phyloP scores from a whole-genome alignment of 2,113 vertebrate species.

The Pangasianodon gigas region DNA sequence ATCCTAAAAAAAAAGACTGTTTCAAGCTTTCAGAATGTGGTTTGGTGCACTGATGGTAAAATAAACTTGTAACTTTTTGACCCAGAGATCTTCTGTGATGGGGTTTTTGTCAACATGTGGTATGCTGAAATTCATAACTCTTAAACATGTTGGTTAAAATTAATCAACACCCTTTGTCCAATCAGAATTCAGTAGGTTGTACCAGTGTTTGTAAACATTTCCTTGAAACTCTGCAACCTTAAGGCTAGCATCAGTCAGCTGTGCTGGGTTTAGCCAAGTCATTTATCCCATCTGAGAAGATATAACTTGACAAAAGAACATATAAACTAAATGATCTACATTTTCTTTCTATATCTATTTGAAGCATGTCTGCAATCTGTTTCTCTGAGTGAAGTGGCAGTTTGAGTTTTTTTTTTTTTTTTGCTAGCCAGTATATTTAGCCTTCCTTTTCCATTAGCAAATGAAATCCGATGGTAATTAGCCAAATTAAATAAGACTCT shows the following conservation, averaged over 20 bases:
- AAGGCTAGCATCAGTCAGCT: not conserved
- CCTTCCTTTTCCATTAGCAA: not conserved
- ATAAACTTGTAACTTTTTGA: not conserved
- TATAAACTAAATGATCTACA: not conserved
- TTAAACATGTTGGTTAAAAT: no score
- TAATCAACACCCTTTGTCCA: no score
- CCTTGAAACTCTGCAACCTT: not conserved
- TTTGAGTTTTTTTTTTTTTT: no score
- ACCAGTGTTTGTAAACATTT: not conserved
- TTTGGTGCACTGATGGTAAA: not conserved
- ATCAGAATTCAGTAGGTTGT: not conserved
- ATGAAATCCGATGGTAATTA: not conserved
- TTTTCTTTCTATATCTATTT: not conserved
- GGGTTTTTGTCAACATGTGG: not conserved
- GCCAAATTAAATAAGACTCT: not conserved
- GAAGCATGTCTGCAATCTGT: not conserved
- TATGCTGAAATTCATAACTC: not conserved
- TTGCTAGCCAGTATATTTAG: not conserved
- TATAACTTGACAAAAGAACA: not conserved
- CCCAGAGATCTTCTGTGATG: not conserved
- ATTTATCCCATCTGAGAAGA: not conserved
- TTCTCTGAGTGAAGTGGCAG: not conserved
- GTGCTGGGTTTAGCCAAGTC: not conserved
- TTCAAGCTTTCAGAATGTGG: not conserved
- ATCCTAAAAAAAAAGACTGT: not conserved